Evolutionary conservation across 2,797 vertebrate species (phyloP).

Genomic region (Hapalemur alaotrensis): DNA sequence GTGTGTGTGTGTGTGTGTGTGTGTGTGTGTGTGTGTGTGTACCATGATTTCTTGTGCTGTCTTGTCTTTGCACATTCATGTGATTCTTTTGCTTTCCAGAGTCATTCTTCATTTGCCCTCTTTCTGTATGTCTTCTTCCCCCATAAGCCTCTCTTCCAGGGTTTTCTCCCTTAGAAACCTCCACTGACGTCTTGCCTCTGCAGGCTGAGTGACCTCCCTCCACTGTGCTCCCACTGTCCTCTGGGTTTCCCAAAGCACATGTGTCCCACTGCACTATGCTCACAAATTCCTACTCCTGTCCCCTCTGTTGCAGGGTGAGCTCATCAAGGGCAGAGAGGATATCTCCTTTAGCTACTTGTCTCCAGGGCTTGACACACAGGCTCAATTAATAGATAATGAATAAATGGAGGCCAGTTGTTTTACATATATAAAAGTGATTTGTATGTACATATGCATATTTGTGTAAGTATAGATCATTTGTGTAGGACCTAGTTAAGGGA

Average conservation of each 20-base stretch:
- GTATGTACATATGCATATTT: not conserved
- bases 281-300: not conserved
- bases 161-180: not conserved
- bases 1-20: not conserved
- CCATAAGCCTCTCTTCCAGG: not conserved
- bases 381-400: conserved; percentile 32
- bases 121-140: not conserved
- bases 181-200: not conserved
- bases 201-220: not conserved
- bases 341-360: conserved; percentile 4
- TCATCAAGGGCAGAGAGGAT: not conserved
- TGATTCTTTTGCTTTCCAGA: not conserved
- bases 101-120: not conserved
- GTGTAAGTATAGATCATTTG: not conserved
- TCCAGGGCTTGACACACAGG: not conserved
- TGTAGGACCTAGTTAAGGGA: not conserved
- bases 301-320: not conserved
- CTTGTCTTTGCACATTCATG: not conserved
- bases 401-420: conserved; percentile 10
- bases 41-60: not conserved
- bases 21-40: not conserved
- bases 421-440: conserved; percentile 7
- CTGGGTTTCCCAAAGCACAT: not conserved
- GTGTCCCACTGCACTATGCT: not conserved
- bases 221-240: not conserved